Evolutionary conservation across 2,888 invertebrate genomes (phyloP).

Genomic region (Drosophila peninsularis): DNA sequence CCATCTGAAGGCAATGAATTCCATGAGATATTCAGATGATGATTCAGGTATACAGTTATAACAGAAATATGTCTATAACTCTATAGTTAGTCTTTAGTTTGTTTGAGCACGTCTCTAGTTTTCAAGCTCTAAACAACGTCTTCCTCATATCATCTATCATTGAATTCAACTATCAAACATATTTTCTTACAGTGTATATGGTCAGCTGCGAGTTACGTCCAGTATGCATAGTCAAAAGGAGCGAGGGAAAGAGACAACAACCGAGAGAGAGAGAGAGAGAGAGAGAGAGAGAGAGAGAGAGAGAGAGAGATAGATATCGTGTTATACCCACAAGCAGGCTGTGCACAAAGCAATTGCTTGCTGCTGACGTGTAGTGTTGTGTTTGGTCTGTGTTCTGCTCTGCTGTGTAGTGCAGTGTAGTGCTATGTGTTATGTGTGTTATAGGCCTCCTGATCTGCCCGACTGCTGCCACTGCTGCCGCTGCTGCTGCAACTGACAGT

Average conservation of each 20-base stretch:
- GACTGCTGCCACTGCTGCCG: constrained; percentile 9
- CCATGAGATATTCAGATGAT: too few species aligned
- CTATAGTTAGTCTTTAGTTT: too few species aligned
- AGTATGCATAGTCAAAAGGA: background rate
- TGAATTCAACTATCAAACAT: background rate
- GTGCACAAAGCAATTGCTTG: constrained; percentile 50
- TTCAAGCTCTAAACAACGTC: background rate
- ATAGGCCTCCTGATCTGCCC: constrained; percentile 29
- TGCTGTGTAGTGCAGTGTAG: constrained; percentile 37
- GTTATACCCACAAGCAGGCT: constrained; percentile 23
- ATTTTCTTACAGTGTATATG: constrained; percentile 11
- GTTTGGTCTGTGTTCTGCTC: constrained; percentile 22
- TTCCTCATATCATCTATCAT: background rate
- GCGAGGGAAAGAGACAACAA: background rate
- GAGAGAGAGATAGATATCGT: background rate
- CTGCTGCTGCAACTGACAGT: constrained; percentile 63
- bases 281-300: constrained; percentile 3
- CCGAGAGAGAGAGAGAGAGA: background rate
- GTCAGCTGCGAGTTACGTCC: constrained; percentile 8
- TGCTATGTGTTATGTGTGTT: constrained; percentile 29
- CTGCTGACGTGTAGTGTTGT: constrained; percentile 52
- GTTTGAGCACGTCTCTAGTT: too few species aligned
- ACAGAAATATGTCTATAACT: too few species aligned
- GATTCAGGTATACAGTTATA: too few species aligned
- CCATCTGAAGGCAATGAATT: too few species aligned